A percentile compares a stretch with the other conserved stretches of the same genome.
phyloP scores from a whole-genome alignment of 2,888 invertebrate species.

The Acanthosepion pharaonis region DNA sequence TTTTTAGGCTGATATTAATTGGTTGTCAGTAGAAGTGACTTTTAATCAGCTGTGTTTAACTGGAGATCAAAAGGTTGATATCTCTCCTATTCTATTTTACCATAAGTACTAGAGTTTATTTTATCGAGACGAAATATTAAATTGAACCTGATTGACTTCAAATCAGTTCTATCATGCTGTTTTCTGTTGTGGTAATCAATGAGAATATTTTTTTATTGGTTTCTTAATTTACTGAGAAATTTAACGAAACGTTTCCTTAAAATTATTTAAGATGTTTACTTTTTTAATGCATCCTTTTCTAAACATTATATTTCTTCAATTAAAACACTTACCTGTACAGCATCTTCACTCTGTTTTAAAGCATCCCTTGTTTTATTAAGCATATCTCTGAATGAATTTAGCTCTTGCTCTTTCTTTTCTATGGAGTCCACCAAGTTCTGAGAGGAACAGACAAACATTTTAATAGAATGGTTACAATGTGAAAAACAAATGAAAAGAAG shows the following conservation, averaged over 20 bases:
- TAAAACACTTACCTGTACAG: conserved; percentile 61
- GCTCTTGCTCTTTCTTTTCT: conserved; percentile 66
- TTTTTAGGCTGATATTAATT: not conserved
- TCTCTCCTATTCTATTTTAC: not conserved
- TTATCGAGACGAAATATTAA: not conserved
- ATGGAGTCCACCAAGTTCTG: conserved; percentile 63
- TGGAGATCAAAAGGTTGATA: not conserved
- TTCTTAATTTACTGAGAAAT: not conserved
- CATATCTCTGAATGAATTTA: conserved; percentile 65
- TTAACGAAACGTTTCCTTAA: not conserved
- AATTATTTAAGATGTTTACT: not conserved
- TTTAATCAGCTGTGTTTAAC: not conserved
- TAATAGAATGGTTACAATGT: not conserved
- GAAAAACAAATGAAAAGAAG: not conserved
- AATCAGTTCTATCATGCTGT: too few species aligned
- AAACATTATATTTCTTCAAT: not conserved
- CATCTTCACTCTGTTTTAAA: conserved; percentile 63
- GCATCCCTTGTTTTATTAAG: conserved; percentile 64
- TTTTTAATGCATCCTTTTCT: not conserved
- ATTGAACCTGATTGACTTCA: not conserved
- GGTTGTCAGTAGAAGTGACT: not conserved
- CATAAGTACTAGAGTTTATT: not conserved
- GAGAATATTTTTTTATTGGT: not conserved
- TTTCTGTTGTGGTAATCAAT: too few species aligned
- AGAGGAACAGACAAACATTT: conserved; percentile 43